Evolutionary conservation across 1,140 invertebrate species (phyloP).

Genomic region (Drosophila pallidifrons): DNA sequence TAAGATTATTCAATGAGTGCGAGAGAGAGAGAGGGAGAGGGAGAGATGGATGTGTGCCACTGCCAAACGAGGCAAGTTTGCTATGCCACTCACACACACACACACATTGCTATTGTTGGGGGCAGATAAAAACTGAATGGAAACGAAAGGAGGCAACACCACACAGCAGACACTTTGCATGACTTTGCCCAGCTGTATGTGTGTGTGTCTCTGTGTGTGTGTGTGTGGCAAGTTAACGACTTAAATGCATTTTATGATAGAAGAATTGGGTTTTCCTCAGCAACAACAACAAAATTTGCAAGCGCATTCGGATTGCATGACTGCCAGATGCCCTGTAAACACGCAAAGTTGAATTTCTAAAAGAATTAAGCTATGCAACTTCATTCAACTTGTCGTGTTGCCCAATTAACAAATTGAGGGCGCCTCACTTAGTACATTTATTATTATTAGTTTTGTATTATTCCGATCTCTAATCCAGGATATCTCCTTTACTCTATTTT

Average conservation of each 20-base stretch:
- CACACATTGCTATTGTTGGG: not conserved
- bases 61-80: constrained; percentile 26
- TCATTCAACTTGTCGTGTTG: not conserved
- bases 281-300: not conserved
- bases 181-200: constrained; percentile 1
- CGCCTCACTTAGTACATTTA: not conserved
- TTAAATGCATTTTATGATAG: constrained; percentile 14
- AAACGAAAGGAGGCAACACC: not conserved
- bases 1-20: not conserved
- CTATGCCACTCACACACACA: constrained; percentile 8
- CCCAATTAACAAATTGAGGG: not conserved
- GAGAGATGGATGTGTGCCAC: not conserved
- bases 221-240: not conserved
- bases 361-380: not conserved
- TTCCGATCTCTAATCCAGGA: not conserved
- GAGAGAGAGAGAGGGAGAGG: too few relatives aligned
- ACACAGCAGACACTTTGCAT: constrained; percentile 17
- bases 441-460: too few relatives aligned
- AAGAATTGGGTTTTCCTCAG: constrained; percentile 2
- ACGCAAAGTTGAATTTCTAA: not conserved
- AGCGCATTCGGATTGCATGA: not conserved
- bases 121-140: constrained; percentile 29
- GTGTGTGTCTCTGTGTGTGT: too few relatives aligned
- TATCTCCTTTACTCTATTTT: not conserved
- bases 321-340: constrained; percentile 1